Evolutionary conservation across 2,113 vertebrate species (phyloP).

Genomic region (Laterallus jamaicensis): DNA sequence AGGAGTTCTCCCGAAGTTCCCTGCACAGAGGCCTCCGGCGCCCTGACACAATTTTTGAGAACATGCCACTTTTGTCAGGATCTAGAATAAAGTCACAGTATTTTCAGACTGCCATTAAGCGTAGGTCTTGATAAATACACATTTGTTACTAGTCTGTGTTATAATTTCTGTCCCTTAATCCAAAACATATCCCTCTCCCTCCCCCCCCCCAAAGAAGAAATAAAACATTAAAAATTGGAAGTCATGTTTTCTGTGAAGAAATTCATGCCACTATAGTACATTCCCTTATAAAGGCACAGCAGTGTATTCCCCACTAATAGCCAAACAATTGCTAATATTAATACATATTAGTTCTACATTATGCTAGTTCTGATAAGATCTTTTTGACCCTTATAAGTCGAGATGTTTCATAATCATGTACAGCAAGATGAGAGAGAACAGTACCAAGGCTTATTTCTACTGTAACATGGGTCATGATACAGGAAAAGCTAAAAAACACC

Average conservation of each 20-base stretch:
- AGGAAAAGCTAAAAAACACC: background rate
- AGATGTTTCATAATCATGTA: background rate
- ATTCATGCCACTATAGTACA: background rate
- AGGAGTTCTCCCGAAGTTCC: conserved; percentile 81
- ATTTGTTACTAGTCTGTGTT: background rate
- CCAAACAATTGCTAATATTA: background rate
- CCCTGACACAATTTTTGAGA: conserved; percentile 35
- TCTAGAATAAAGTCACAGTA: conserved; percentile 51
- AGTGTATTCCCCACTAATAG: background rate
- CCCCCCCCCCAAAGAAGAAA: background rate
- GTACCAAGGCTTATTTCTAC: background rate
- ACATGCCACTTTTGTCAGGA: conserved; percentile 12
- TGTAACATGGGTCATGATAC: background rate
- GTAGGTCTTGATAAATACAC: background rate
- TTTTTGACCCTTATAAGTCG: background rate
- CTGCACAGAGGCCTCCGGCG: conserved; percentile 73
- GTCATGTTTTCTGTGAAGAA: background rate
- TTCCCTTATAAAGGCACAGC: background rate
- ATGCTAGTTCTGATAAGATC: background rate
- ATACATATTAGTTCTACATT: background rate
- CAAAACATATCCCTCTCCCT: background rate
- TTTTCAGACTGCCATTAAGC: background rate
- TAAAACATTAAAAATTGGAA: background rate
- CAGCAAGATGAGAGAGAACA: background rate
- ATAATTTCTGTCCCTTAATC: background rate